A percentile compares a stretch with the other conserved stretches of the same genome.
Evolutionary conservation across 2,888 invertebrate genomes (phyloP).

Genomic region (Adineta ricciae): DNA sequence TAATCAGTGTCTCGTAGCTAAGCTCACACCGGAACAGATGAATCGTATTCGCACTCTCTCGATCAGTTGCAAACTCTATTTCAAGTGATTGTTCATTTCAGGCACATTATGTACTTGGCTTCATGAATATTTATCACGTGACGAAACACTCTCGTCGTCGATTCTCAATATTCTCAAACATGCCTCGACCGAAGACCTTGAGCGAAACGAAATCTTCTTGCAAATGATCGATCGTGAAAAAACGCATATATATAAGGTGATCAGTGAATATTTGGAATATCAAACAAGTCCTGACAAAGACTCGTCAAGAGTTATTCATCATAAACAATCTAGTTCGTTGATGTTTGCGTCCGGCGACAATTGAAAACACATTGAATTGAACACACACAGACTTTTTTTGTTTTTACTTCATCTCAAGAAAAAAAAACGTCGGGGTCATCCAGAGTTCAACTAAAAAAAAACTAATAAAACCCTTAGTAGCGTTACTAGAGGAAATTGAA

Average conservation of each 20-base stretch:
- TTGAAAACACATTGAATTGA: neutral
- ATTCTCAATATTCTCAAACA: neutral
- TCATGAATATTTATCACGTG: constrained; percentile 12
- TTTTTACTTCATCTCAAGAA: neutral
- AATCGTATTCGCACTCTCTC: too few species aligned
- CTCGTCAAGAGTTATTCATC: neutral
- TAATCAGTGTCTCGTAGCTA: too few species aligned
- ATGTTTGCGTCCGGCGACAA: neutral
- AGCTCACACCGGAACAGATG: too few species aligned
- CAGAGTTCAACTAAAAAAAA: neutral
- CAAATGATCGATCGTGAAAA: constrained; percentile 6
- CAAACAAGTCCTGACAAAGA: neutral
- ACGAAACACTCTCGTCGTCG: neutral
- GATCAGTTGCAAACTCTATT: too few species aligned
- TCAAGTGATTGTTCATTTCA: neutral
- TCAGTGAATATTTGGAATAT: constrained; percentile 13
- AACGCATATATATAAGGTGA: neutral
- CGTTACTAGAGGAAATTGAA: neutral
- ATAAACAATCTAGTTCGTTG: neutral
- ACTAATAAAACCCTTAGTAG: neutral
- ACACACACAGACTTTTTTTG: neutral
- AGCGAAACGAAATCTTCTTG: neutral
- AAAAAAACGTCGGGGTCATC: neutral
- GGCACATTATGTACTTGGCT: constrained; percentile 1
- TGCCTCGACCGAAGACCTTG: neutral